Conservation (phyloP, 2,797 vertebrate genomes). For the Siniperca undulata region DNA sequence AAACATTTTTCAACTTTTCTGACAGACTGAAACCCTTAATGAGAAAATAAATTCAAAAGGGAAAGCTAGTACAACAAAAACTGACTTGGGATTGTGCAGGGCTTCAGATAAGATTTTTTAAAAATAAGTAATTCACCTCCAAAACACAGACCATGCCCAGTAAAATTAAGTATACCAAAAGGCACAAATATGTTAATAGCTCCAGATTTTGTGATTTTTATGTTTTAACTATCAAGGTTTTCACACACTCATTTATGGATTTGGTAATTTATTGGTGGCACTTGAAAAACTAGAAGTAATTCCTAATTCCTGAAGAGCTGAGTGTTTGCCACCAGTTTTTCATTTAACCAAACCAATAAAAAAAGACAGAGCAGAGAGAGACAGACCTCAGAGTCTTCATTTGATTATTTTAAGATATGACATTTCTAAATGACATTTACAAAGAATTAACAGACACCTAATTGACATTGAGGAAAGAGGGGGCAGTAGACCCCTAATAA, state of each 20-base stretch:
- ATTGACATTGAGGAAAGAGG: constrained; percentile 64
- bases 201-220: background rate
- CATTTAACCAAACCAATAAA: constrained; percentile 22
- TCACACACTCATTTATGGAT: background rate
- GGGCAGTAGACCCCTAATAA: constrained; percentile 34
- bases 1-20: background rate
- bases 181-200: background rate
- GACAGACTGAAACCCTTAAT: background rate
- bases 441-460: constrained; percentile 50
- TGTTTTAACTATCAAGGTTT: background rate
- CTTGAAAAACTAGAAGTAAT: background rate
- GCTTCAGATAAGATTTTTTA: background rate
- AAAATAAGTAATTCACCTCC: background rate
- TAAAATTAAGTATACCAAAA: background rate
- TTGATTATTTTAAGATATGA: constrained; percentile 59
- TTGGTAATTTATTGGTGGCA: background rate
- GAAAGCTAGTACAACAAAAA: background rate
- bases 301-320: background rate
- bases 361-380: background rate
- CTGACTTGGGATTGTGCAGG: no score
- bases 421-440: constrained; percentile 72
- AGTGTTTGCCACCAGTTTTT: background rate
- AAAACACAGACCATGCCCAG: background rate
- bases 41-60: background rate
- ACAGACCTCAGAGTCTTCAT: constrained; percentile 26